Base-by-base conservation (phyloP, 2,888 invertebrate species). In the Lomographa bimaculata region DNA sequence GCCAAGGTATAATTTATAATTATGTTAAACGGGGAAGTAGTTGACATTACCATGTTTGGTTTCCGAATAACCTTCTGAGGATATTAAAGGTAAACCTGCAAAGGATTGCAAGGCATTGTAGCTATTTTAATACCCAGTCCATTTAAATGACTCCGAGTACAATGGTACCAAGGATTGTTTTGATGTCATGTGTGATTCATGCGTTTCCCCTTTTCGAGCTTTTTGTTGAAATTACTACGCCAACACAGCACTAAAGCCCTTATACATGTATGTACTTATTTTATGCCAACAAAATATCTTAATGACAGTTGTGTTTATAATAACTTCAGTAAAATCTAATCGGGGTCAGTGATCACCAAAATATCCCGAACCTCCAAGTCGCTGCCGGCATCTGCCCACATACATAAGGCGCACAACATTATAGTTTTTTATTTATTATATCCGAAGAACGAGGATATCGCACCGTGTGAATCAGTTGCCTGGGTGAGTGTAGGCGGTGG, bases 31-130 rank as follows among this genome's bases (percentile, higher is more conserved):
- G 50, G 60, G 53, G 61, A 65, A 68, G 63, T 54, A 53, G 60
- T 57, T 64, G 63, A 57, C 61, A 60, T 66, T 64, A 53, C 70
- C 70, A 57, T 53, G 61, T 69, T 64, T 49, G 68, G 55, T 55
- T 42, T 46, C 53, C 49, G 53, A 54, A 48, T 56, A 58, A 61
- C 71, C 69, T 71, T 65, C 60, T 39, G 37, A 49, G 56, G 56
- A 60, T 60, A 50, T 46, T 51, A 41, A 61, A 57, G 50, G 50
- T 51, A 54, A 47, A 39, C 45, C 29, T 60, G 54, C 57, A 56
- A 60, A 60, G 53, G 49, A 45, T 43, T 45, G 44, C 37, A 29
- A 46, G 40, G 46, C 33, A 50, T 49, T 54, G 54, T 50, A 26
- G 32, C 11, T 32, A 38, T 47, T 58, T 54, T 53, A 43, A 50